phyloP scores from a whole-genome alignment of 2,797 vertebrate species.

The Dallia pectoralis region DNA sequence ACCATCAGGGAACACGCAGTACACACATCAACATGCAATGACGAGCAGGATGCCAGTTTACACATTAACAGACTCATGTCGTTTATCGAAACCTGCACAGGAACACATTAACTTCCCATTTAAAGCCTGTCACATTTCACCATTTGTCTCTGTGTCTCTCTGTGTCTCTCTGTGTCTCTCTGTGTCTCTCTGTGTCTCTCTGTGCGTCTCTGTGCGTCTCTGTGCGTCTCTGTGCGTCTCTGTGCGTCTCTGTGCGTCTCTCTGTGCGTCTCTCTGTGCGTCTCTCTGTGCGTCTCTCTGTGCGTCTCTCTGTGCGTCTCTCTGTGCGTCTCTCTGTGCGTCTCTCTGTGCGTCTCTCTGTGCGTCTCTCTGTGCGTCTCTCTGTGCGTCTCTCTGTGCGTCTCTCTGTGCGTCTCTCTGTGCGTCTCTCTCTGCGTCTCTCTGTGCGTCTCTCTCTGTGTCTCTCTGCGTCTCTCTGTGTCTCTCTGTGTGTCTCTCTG shows the following conservation, averaged over 20 bases:
- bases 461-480: constrained; percentile 23
- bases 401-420: constrained; percentile 3
- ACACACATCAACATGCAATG: constrained; percentile 29
- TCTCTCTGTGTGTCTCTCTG: constrained; percentile 21
- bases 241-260: constrained; percentile 21
- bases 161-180: constrained; percentile 23
- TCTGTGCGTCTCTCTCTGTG: constrained; percentile 23
- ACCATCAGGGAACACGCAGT: constrained; percentile 26
- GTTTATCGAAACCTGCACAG: background rate
- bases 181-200: constrained; percentile 23
- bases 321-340: constrained; percentile 18
- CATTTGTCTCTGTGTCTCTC: too few relatives aligned
- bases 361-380: constrained; percentile 19
- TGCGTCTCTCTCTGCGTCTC: constrained; percentile 22
- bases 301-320: background rate
- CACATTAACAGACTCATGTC: constrained; percentile 23
- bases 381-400: constrained; percentile 17
- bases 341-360: background rate
- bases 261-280: background rate
- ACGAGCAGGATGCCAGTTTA: background rate
- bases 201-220: constrained; percentile 21
- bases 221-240: constrained; percentile 25
- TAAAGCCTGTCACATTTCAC: background rate
- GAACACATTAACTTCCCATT: background rate
- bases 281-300: constrained; percentile 20